phyloP scores from a whole-genome alignment of 2,888 invertebrate species.

The Chromoteleia sp. region DNA sequence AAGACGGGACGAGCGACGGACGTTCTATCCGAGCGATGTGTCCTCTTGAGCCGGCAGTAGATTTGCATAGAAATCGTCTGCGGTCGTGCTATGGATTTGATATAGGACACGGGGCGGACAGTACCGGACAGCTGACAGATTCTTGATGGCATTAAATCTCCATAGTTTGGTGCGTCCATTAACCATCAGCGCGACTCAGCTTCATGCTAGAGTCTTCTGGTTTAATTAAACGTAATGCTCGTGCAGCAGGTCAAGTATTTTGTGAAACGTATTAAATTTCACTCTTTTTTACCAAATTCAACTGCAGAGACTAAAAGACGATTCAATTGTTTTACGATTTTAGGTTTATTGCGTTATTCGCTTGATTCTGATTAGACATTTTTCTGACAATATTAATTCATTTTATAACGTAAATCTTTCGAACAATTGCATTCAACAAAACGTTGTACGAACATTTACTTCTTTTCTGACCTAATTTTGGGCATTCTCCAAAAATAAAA shows the following conservation, averaged over 20 bases:
- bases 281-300: neutral
- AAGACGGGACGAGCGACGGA: conserved; percentile 11
- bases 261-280: neutral
- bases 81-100: conserved; percentile 74
- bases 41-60: conserved; percentile 71
- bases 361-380: too few species aligned
- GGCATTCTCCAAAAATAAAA: too few species aligned
- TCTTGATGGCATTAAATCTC: conserved; percentile 76
- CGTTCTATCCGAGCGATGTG: conserved; percentile 37
- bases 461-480: too few species aligned
- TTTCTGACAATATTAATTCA: too few species aligned
- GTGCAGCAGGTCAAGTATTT: neutral
- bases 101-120: conserved; percentile 70
- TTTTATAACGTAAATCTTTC: too few species aligned
- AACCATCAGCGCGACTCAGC: conserved; percentile 55
- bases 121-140: conserved; percentile 76
- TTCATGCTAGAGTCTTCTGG: conserved; percentile 36
- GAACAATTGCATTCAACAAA: too few species aligned
- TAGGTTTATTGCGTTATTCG: too few species aligned
- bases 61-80: conserved; percentile 81
- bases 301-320: neutral
- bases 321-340: neutral
- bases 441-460: too few species aligned
- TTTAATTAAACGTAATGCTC: conserved; percentile 51
- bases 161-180: conserved; percentile 66